Conservation (phyloP, 1,140 invertebrate genomes). For the Bilobella aurantiaca region DNA sequence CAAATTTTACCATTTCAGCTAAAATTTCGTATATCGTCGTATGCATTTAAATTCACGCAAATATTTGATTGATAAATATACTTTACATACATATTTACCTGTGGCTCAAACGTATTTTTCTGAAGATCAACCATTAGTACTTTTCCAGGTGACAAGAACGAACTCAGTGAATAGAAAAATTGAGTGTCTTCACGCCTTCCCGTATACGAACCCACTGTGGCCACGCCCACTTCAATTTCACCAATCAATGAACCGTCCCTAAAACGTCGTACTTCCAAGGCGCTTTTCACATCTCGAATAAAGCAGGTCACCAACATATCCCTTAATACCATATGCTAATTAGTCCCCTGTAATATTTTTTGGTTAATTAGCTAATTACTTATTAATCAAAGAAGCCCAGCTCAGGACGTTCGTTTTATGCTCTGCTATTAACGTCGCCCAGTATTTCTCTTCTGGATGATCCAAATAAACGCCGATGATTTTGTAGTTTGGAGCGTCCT, state of each 20-base stretch:
- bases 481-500: slow-evolving; percentile 81
- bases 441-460: slow-evolving; percentile 61
- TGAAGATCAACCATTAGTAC: slow-evolving; percentile 80
- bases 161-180: slow-evolving; percentile 88
- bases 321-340: slow-evolving; percentile 7
- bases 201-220: slow-evolving; percentile 70
- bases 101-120: slow-evolving; percentile 51
- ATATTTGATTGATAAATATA: too few relatives aligned
- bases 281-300: slow-evolving; percentile 78
- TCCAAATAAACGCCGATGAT: slow-evolving; percentile 80
- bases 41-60: too few relatives aligned
- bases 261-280: slow-evolving; percentile 66
- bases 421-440: slow-evolving; percentile 74
- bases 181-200: slow-evolving; percentile 75
- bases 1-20: too few relatives aligned
- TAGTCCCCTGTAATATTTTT: neutral
- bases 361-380: slow-evolving; percentile 33
- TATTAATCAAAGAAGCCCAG: slow-evolving; percentile 69
- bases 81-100: too few relatives aligned
- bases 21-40: too few relatives aligned
- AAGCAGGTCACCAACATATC: slow-evolving; percentile 86
- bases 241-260: slow-evolving; percentile 59
- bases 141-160: slow-evolving; percentile 80
- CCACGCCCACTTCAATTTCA: slow-evolving; percentile 70
- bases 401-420: slow-evolving; percentile 78